Conservation (phyloP, 2,888 invertebrate species). For the Meiosimyza platycephala region DNA sequence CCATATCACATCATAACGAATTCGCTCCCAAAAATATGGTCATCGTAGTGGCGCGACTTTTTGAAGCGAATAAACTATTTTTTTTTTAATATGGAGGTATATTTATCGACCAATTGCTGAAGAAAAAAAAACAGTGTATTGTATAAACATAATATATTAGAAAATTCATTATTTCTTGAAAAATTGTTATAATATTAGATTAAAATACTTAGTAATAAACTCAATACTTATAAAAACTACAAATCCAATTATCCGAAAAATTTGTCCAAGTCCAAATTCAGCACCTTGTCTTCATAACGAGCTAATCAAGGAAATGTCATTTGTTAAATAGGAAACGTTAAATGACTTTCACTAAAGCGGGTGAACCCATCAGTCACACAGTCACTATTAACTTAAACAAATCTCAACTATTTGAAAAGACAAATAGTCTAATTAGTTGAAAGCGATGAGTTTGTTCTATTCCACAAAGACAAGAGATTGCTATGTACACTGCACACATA, state of each 20-base stretch:
- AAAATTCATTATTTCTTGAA: no score
- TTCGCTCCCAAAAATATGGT: no score
- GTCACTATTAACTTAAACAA: constrained; percentile 37
- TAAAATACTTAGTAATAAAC: neutral
- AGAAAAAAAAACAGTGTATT: no score
- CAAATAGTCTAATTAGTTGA: constrained; percentile 64
- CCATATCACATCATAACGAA: no score
- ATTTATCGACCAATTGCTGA: no score
- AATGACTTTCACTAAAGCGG: constrained; percentile 34
- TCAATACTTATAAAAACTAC: neutral
- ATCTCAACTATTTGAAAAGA: constrained; percentile 51
- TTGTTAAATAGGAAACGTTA: constrained; percentile 43
- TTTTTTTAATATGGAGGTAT: no score
- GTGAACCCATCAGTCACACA: neutral
- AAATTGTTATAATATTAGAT: no score
- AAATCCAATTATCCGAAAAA: neutral
- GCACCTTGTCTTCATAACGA: constrained; percentile 44
- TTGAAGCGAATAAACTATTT: no score
- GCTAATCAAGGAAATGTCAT: constrained; percentile 48
- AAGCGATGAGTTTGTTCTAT: constrained; percentile 57
- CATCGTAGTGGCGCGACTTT: no score
- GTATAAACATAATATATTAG: no score
- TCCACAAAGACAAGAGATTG: neutral
- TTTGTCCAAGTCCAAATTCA: constrained; percentile 29
- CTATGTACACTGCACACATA: neutral